Conservation (phyloP, 1,140 invertebrate genomes). For the Leucophenga varia region DNA sequence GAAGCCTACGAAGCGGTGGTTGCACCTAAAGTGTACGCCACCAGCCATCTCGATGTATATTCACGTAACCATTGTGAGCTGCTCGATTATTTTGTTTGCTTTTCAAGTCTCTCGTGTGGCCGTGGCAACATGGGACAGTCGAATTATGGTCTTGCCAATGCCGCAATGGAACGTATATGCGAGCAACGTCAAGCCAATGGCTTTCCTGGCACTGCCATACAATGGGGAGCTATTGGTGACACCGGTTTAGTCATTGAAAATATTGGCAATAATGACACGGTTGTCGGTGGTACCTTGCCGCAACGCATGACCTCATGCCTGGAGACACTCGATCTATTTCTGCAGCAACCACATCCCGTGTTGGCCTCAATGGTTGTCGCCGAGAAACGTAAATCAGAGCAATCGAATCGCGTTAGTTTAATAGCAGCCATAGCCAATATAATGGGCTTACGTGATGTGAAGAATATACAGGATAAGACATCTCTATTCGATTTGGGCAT, state of each 20-base stretch:
- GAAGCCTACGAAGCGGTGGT: constrained; percentile 75
- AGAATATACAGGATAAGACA: constrained; percentile 70
- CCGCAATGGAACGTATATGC: constrained; percentile 91
- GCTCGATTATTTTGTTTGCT: constrained; percentile 88
- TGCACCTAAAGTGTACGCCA: constrained; percentile 80
- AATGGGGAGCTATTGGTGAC: constrained; percentile 98
- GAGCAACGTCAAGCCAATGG: constrained; percentile 79
- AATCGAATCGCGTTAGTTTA: constrained; percentile 61
- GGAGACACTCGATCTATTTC: constrained; percentile 78
- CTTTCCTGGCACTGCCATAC: constrained; percentile 82
- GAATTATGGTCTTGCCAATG: constrained; percentile 96
- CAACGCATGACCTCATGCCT: constrained; percentile 90
- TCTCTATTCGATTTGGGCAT: constrained; percentile 91
- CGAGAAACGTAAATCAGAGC: constrained; percentile 66
- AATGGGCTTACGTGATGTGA: constrained; percentile 78
- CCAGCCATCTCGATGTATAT: constrained; percentile 72
- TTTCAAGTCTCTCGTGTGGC: constrained; percentile 94
- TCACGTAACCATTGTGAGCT: constrained; percentile 74
- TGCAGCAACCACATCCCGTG: constrained; percentile 84
- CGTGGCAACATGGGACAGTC: constrained; percentile 91
- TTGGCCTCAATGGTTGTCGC: constrained; percentile 82
- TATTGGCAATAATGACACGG: constrained; percentile 83
- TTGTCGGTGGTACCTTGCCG: constrained; percentile 88
- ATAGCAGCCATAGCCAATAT: constrained; percentile 80
- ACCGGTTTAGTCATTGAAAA: constrained; percentile 88